Evolutionary conservation across 2,113 vertebrate species (phyloP).

Genomic region (Cephalopholis sonnerati): DNA sequence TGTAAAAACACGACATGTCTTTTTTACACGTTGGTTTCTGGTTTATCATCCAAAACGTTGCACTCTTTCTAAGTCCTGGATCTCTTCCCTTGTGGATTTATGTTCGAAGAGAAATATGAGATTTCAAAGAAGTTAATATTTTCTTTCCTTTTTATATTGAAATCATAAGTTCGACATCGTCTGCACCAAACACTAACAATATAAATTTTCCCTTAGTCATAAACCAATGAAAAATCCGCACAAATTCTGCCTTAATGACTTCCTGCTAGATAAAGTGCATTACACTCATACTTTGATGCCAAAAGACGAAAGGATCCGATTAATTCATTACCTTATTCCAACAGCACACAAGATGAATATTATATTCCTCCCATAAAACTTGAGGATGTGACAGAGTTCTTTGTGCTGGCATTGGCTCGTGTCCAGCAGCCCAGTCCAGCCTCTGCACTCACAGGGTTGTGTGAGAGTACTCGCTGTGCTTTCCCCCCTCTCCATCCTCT

Average conservation of each 20-base stretch:
- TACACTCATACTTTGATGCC: slow-evolving; percentile 60
- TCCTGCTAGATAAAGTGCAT: slow-evolving; percentile 66
- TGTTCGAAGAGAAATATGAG: background rate
- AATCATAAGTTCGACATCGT: slow-evolving; percentile 36
- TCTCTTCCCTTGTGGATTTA: background rate
- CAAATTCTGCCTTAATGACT: slow-evolving; percentile 55
- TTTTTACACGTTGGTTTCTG: background rate
- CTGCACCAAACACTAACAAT: background rate
- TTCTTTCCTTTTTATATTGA: slow-evolving; percentile 35
- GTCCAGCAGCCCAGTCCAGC: slow-evolving; percentile 64
- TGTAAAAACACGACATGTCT: background rate
- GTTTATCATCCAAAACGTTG: background rate
- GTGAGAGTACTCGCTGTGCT: slow-evolving; percentile 67
- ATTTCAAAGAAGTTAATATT: slow-evolving; percentile 10
- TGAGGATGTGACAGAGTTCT: slow-evolving; percentile 74
- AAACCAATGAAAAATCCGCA: slow-evolving; percentile 30
- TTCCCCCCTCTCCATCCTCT: slow-evolving; percentile 40
- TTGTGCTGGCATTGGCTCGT: slow-evolving; percentile 68
- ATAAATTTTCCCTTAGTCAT: slow-evolving; percentile 42
- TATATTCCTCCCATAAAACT: slow-evolving; percentile 73
- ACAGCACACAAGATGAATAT: slow-evolving; percentile 69
- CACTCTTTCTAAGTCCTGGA: background rate
- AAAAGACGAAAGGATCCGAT: slow-evolving; percentile 63
- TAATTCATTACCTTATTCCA: slow-evolving; percentile 68
- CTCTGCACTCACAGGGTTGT: slow-evolving; percentile 64